Base-by-base conservation (phyloP, 2,113 vertebrate genomes). In the Eolophus roseicapilla region DNA sequence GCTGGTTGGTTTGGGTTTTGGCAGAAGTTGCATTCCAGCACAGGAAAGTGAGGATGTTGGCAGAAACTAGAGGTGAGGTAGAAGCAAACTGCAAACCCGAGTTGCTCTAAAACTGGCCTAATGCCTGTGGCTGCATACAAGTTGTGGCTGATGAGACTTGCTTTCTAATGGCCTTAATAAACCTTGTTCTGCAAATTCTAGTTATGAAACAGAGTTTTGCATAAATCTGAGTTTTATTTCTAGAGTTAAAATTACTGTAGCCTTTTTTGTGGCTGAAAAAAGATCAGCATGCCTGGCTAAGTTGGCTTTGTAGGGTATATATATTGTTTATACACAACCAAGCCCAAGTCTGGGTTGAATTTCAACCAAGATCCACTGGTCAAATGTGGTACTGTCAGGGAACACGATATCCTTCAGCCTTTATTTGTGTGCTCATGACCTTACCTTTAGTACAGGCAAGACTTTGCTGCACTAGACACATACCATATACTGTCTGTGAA, bases 91-190 rank as follows among this genome's bases (percentile, higher is more conserved):
- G 13, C 49, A 57, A 41, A 73, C 9, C 21, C 29, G 6, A 2
- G 53, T 39, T 24, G 12, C 43, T 69, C 82, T 20, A 41, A 50
- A 93, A 37, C 52, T 93, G 90, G 82, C n/a, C 4, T 41, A 59
- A 6, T 44, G 29, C 73, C 65, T 75, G 75, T 70, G 81, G 67
- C 80, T 74, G 49, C 55, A 6, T 0, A 0, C 2, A 3, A 46
- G 17, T 63, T 59, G 11, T 1, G 13, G 92, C 68, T 39, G 39
- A 39, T 59, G 52, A 35, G 65, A 17, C 17, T 81, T 92, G 39
- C 74, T 71, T 94, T 76, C 85, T 81, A 79, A 81, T 81, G 94
- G 96, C 97, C 97, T 97, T 97, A 97, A 95, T 68, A 71, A 79
- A 80, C 57, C 35, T 76, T 18, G 25, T 37, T 75, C 35, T 86